Evolutionary conservation across 2,113 vertebrate species (phyloP).

Genomic region (Panthera leo): DNA sequence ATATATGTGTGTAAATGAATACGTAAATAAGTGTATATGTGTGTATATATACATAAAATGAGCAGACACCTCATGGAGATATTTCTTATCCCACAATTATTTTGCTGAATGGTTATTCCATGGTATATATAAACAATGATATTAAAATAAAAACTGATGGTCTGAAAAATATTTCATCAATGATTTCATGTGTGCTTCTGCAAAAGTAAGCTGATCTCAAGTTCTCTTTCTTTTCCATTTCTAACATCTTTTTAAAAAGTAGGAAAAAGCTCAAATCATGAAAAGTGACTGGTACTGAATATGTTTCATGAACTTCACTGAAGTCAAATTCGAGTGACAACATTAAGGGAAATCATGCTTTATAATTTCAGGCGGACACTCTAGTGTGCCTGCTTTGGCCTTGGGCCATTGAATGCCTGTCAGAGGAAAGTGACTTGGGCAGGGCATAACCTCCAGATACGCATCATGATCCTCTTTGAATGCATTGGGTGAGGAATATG

Average conservation of each 20-base stretch:
- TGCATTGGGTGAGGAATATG: neutral
- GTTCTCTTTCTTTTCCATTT: neutral
- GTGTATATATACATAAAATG: neutral
- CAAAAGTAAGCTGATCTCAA: neutral
- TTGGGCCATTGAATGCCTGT: neutral
- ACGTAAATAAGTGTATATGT: neutral
- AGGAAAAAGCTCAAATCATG: neutral
- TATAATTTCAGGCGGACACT: neutral
- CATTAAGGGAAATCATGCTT: neutral
- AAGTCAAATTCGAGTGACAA: neutral
- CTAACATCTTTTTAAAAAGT: neutral
- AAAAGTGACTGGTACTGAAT: neutral
- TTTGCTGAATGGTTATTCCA: neutral
- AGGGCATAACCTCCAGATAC: neutral
- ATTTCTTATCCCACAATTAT: neutral
- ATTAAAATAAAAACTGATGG: neutral
- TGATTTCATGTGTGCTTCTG: neutral
- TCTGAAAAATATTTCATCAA: neutral
- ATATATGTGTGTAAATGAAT: neutral
- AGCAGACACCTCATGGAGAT: neutral
- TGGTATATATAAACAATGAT: neutral
- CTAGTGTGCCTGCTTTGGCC: neutral
- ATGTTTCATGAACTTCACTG: neutral
- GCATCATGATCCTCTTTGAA: neutral
- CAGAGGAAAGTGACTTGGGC: neutral